A percentile compares a stretch with the other conserved stretches of the same genome.
Conservation (phyloP, 2,888 invertebrate species). For the Cactoblastis cactorum region DNA sequence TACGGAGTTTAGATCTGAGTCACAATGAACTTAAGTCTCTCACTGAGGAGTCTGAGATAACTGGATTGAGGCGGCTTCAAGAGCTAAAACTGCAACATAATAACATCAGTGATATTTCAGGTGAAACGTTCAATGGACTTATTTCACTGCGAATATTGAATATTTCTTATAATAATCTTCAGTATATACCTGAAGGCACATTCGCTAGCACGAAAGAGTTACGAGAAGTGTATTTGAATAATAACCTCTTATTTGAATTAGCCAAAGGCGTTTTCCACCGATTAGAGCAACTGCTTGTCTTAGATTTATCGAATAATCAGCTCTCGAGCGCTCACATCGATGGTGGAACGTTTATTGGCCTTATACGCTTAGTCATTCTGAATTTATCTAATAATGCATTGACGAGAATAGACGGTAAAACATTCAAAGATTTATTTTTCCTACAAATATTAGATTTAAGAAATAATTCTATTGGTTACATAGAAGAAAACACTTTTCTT, state of each 20-base stretch:
- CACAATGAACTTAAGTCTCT: conserved; percentile 86
- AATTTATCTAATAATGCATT: conserved; percentile 92
- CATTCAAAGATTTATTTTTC: conserved; percentile 92
- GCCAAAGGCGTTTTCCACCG: conserved; percentile 91
- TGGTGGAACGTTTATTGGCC: conserved; percentile 90
- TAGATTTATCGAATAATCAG: conserved; percentile 92
- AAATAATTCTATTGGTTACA: conserved; percentile 92
- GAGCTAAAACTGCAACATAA: conserved; percentile 90
- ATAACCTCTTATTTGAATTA: conserved; percentile 91
- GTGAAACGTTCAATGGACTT: conserved; percentile 89
- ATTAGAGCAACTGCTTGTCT: conserved; percentile 90
- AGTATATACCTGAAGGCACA: conserved; percentile 88
- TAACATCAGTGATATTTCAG: conserved; percentile 87
- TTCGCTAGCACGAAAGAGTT: conserved; percentile 90
- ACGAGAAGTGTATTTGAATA: conserved; percentile 90
- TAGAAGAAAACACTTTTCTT: conserved; percentile 92
- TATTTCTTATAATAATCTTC: conserved; percentile 91
- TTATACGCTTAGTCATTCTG: conserved; percentile 91
- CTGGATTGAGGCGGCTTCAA: conserved; percentile 86
- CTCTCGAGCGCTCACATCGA: conserved; percentile 91
- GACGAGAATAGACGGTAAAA: conserved; percentile 89
- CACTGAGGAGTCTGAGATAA: conserved; percentile 87
- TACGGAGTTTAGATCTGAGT: conserved; percentile 89
- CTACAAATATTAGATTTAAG: conserved; percentile 91
- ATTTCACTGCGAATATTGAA: conserved; percentile 89